Base-by-base conservation (phyloP, 2,888 invertebrate species). In the Tuberolachnus salignus region DNA sequence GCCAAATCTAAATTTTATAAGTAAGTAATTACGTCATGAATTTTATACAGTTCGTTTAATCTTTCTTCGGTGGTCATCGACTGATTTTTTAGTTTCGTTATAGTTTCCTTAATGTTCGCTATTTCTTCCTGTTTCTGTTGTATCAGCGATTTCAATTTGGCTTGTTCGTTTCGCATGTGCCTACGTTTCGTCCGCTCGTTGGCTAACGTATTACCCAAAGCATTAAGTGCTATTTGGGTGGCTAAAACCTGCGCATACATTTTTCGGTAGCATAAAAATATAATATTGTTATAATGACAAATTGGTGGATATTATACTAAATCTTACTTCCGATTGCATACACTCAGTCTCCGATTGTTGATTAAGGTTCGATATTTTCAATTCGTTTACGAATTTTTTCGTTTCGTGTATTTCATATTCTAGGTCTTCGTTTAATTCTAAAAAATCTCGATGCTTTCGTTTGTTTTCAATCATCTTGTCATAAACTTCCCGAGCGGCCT, bases 161-260 rank as follows among this genome's bases (percentile, higher is more conserved):
- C 83, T 8, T 88, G 83, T 70, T 86, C 86, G 83, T 88, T 87
- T 82, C 88, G 87, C 80, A 88, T 87, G 55, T 23, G 86, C 83
- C 82, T 87, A 88, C 1, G 88, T 85, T 82, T 87, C 86, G 71
- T 87, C 87, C 86, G 88, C 88, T 8, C 88, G 86, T 59, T 87
- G 59, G 84, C 57, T 51, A 69, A 69, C 42, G 9, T 59, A 51
- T 78, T 67, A 8, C 59, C 49, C 1, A 69, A 9, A 34, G 21
- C 16, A n/a, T 42, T 59, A 8, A 78, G 34, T 13, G 59, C 19
- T 21, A 51, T 69, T 69, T 59, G 78, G 49, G 23, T 34, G 0
- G 59, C 34, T 4, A 69, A 21, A 3, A 78, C 78, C 78, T 78
- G 21, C n/a, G 1, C n/a, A 55, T 1, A 75, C 44, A 42, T 19